A percentile compares a stretch with the other conserved stretches of the same genome.
Conservation (phyloP, 2,888 invertebrate species). For the Lottia scabra region DNA sequence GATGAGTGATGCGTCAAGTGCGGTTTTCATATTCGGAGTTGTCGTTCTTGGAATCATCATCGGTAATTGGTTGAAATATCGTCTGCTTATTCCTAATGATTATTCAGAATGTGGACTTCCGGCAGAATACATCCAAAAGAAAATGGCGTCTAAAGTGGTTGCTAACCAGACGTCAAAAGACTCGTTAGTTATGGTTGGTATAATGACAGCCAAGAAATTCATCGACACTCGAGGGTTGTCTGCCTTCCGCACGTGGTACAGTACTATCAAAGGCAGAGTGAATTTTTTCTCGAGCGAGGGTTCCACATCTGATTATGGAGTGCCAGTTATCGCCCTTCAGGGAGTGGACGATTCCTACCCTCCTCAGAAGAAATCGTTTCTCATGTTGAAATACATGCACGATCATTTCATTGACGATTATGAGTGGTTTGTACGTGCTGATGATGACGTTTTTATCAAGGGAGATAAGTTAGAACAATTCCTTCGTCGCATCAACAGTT, state of each 20-base stretch:
- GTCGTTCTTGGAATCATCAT: conserved; percentile 43
- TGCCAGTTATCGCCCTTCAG: conserved; percentile 78
- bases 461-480: conserved; percentile 86
- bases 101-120: conserved; percentile 40
- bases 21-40: no score
- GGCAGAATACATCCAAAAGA: neutral
- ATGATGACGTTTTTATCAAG: conserved; percentile 95
- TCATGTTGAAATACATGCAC: conserved; percentile 91
- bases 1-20: no score
- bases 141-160: no score
- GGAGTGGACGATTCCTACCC: conserved; percentile 96
- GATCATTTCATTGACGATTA: conserved; percentile 86
- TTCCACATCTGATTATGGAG: conserved; percentile 78
- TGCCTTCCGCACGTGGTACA: conserved; percentile 94
- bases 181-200: conserved; percentile 75
- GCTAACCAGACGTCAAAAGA: neutral
- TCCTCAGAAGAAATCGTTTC: conserved; percentile 97
- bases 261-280: conserved; percentile 86
- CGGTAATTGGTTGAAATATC: conserved; percentile 47
- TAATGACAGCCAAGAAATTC: conserved; percentile 96
- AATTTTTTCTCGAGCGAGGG: conserved; percentile 82
- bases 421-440: conserved; percentile 97
- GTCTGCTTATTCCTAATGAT: conserved; percentile 19
- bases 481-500: conserved; percentile 87
- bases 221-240: conserved; percentile 88